Conservation (phyloP, 2,888 invertebrate species). For the Altica lythri region DNA sequence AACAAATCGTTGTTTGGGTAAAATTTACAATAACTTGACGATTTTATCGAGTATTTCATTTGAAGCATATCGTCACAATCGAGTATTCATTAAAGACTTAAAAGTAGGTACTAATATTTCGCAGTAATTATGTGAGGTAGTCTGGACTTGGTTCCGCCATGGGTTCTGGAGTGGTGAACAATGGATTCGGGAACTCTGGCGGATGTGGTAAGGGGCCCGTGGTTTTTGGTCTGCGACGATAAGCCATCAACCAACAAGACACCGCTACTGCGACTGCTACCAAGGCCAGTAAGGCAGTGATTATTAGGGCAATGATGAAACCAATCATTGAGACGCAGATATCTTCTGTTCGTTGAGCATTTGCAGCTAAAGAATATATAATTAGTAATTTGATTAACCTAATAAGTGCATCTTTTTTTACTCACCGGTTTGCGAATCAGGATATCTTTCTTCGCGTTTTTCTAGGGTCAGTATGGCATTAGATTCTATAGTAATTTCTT, state of each 20-base stretch:
- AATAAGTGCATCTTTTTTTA: too few relatives aligned
- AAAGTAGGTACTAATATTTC: constrained; percentile 16
- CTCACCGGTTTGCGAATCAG: constrained; percentile 63
- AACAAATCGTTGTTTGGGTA: constrained; percentile 25
- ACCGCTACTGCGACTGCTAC: constrained; percentile 94
- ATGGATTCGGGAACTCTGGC: constrained; percentile 92
- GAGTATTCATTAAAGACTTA: constrained; percentile 36
- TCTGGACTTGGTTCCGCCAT: constrained; percentile 83
- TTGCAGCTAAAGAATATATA: constrained; percentile 58
- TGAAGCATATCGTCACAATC: constrained; percentile 12
- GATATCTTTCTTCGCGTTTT: constrained; percentile 77
- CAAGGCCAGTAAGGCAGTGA: constrained; percentile 87
- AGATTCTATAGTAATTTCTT: constrained; percentile 91
- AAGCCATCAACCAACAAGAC: constrained; percentile 95
- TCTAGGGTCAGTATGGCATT: constrained; percentile 91
- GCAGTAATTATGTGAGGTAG: constrained; percentile 66
- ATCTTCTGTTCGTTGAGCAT: constrained; percentile 69
- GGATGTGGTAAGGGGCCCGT: constrained; percentile 92
- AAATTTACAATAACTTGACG: constrained; percentile 37
- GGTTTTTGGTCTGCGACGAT: constrained; percentile 83
- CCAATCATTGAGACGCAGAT: constrained; percentile 94
- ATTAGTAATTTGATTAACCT: neutral
- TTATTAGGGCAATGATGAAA: constrained; percentile 87
- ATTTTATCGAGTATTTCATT: constrained; percentile 24
- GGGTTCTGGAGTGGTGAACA: constrained; percentile 83